Evolutionary conservation across 2,888 invertebrate species (phyloP), one percentile per base, ranked within the genome.

Genomic region (Lomographa bimaculata): DNA sequence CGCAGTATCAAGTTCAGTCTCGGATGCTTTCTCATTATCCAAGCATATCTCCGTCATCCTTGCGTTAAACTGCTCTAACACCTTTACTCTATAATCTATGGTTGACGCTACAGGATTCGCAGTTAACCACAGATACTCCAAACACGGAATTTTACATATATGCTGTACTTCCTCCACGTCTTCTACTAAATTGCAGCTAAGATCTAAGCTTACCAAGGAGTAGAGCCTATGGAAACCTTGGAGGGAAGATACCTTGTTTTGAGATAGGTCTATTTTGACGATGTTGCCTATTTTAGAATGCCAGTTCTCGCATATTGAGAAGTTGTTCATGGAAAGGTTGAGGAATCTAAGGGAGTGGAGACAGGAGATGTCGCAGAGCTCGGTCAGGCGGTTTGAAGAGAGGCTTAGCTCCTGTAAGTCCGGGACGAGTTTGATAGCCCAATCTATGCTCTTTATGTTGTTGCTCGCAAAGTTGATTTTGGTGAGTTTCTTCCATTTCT

Each of bases 1-100:
- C 0, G 98, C 97, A 1, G 96, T 98, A 66, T 98, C 98, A 56
- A 98, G 74, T 75, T 98, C 98, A 55, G 94, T 94, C 64, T 95
- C 95, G 5, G 95, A 94, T 0, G 97, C 94, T 53, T 92, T 94
- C 65, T 96, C 95, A 68, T 96, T 96, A 69, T 99, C 98, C 43
- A 98, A 79, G 64, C 93, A 94, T 18, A 98, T 93, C 71, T 97
- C 96, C 6, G 91, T 85, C 58, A 96, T 96, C 49, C 97, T 91
- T 25, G 93, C 92, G 28, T 95, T 95, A 69, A 98, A 98, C 57
- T 95, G 92, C 60, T 97, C 96, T 52, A 98, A 87, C 1, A 97
- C 95, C 66, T 96, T 95, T 0, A 97, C 94, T 60, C 98, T 91
- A 69, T 98, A 98, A 83, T 98, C 98, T 68, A 95, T 92, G 34